Evolutionary conservation across 64 coral and sea anemone species (phyloP), one percentile per base, ranked within the genome.

Genomic region (Actinia equina): DNA sequence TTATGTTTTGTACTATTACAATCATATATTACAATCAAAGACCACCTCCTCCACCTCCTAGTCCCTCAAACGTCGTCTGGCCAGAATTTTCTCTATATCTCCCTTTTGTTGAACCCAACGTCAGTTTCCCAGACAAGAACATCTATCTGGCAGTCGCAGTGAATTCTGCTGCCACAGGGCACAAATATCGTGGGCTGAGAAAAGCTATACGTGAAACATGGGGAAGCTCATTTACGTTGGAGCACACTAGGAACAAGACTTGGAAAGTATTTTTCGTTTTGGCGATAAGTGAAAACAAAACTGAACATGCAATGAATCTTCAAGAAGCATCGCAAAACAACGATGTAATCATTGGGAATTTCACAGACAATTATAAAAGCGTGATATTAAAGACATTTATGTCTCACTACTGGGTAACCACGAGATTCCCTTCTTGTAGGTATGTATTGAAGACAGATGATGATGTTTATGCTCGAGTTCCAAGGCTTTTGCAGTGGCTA

Each of bases 211-310:
- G 30, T 0, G 30, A 37, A 37, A 37, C 30, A 37, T 37, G 30
- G 30, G 30, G 30, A 37, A 11, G 17, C 46, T 37, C 26, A n/a
- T n/a, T n/a, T n/a, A n/a, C n/a, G 9, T 16, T 15, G 43, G 8
- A 78, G 26, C 15, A 78, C 43, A 3, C 30, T 37, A 37, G 74
- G 10, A 41, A 46, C 9, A 49, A 62, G 4, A 86, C 8, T 62
- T 86, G 84, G 84, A 46, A 43, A 30, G 6, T 64, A 22, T 61
- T 86, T 86, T 86, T 86, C 41, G 54, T 65, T 64, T 55, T 86
- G 27, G 84, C 23, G 20, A 61, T 55, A 11, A 83, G 46, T 13
- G n/a, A 46, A 19, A 54, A 83, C 37, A 27, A 83, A 1, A 44
- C 12, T 27, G 54, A 61, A 16, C 20, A 70, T 19, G 62, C 69